Evolutionary conservation across 2,797 vertebrate species (phyloP).

Genomic region (Malacoraja senta): DNA sequence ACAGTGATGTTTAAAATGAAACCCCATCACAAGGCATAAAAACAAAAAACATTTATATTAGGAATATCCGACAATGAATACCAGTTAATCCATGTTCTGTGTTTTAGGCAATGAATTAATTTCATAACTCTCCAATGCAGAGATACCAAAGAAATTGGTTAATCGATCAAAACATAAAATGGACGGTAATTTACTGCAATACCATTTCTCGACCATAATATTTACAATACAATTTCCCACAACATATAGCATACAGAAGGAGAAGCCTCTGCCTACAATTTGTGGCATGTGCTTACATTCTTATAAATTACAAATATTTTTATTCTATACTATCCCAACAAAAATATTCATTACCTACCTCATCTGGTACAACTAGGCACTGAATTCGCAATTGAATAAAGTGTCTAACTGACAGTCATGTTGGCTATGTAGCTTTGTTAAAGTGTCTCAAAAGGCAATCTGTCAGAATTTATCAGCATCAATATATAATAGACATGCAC

Average conservation of each 20-base stretch:
- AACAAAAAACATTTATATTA: background rate
- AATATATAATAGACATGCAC: constrained; percentile 52
- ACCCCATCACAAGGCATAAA: background rate
- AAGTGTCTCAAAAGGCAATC: constrained; percentile 50
- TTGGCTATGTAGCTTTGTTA: constrained; percentile 46
- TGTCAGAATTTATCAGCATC: constrained; percentile 51
- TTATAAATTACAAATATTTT: background rate
- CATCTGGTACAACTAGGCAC: constrained; percentile 20
- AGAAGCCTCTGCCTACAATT: background rate
- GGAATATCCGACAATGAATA: background rate
- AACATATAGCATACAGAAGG: background rate
- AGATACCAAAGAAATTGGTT: background rate
- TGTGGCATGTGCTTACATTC: background rate
- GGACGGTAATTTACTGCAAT: too few relatives aligned
- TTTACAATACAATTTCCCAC: background rate
- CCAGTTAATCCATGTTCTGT: background rate
- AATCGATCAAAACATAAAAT: background rate
- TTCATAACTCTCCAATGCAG: background rate
- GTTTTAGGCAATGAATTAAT: background rate
- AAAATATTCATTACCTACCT: background rate
- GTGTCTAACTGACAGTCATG: constrained; percentile 35
- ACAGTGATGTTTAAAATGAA: background rate
- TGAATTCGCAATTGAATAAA: background rate
- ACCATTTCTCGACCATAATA: background rate
- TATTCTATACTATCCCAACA: constrained; percentile 41